Evolutionary conservation across 2,797 vertebrate genomes (phyloP).

Genomic region (Bovichtus diacanthus): DNA sequence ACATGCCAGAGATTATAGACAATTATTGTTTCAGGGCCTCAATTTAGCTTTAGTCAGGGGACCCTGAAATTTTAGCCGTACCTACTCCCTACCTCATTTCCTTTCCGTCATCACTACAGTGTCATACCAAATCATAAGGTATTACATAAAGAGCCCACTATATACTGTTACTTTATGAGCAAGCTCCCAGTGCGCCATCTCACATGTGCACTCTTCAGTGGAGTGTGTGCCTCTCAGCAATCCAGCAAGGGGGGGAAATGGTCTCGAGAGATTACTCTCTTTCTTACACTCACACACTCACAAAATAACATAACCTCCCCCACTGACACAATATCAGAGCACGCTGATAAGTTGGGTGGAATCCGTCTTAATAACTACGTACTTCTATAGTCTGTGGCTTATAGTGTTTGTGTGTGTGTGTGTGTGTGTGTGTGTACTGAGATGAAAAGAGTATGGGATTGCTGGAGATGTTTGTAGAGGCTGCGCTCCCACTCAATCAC

Average conservation of each 20-base stretch:
- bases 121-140: slow-evolving; percentile 9
- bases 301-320: not conserved
- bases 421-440: too few species aligned
- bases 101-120: slow-evolving; percentile 16
- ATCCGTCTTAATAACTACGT: too few species aligned
- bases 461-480: slow-evolving; percentile 46
- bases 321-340: not conserved
- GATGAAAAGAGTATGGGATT: slow-evolving; percentile 42
- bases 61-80: not conserved
- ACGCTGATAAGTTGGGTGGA: too few species aligned
- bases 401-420: too few species aligned
- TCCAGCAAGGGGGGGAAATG: slow-evolving; percentile 4
- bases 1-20: slow-evolving; percentile 13
- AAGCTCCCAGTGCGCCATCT: slow-evolving; percentile 13
- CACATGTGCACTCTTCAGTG: slow-evolving; percentile 14
- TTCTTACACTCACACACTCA: not conserved
- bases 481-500: slow-evolving; percentile 45
- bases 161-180: slow-evolving; percentile 22
- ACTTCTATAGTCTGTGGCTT: too few species aligned
- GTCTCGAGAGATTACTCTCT: not conserved
- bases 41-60: slow-evolving; percentile 1
- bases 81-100: not conserved
- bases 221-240: slow-evolving; percentile 11
- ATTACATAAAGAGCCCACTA: slow-evolving; percentile 26
- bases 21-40: slow-evolving; percentile 16